These are phyloP conservation scores for Nemapogon koenigi DNA, from an alignment of 2,888 invertebrate genomes.

Conservation along the genomic window DNA sequence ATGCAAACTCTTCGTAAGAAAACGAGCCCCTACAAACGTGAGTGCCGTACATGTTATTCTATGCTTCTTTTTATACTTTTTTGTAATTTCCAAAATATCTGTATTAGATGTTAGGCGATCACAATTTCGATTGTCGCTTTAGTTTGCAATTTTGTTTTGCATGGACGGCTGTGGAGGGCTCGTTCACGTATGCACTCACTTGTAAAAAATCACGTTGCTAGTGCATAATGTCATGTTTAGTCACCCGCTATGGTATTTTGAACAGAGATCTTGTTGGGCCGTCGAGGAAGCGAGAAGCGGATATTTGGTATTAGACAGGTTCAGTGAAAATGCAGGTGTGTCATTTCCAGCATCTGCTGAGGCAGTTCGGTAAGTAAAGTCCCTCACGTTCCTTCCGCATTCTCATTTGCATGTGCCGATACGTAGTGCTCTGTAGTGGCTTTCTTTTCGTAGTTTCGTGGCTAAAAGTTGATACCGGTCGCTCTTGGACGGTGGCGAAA, in stretches of 20 bases:
- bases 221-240: no score
- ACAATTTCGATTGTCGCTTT: not conserved
- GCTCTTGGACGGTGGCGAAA: no score
- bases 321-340: constrained; percentile 59
- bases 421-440: no score
- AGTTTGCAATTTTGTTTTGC: constrained; percentile 6
- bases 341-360: constrained; percentile 64
- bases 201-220: no score
- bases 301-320: no score
- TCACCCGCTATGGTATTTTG: no score
- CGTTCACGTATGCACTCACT: no score
- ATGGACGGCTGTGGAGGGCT: constrained; percentile 5
- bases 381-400: not conserved
- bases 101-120: not conserved
- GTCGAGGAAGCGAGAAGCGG: no score
- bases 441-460: no score
- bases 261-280: not conserved
- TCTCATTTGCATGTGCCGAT: no score
- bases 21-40: constrained; percentile 93
- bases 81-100: not conserved
- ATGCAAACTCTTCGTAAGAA: constrained; percentile 94
- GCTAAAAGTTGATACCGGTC: no score
- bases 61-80: constrained; percentile 5
- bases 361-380: constrained; percentile 59
- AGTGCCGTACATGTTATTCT: constrained; percentile 48